Base-by-base conservation (phyloP, 1,140 invertebrate genomes). In the Teleopsis dalmanni region DNA sequence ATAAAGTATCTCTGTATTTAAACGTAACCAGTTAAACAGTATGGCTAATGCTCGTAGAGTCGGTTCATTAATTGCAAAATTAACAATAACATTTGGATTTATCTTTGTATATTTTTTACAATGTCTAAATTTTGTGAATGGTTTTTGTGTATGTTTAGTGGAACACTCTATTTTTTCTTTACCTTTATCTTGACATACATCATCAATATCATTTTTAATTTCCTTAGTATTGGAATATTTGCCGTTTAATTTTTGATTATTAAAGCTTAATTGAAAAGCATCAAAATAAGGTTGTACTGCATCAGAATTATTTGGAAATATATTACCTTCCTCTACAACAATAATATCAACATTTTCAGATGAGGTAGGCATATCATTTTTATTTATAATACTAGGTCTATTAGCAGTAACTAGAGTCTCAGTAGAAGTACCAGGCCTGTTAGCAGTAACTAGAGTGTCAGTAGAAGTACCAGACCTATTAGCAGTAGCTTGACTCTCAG, bases 21-120 rank as follows among this genome's bases (percentile, higher is more conserved):
- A 74, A 42, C 62, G 72, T 10, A 85, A 58, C 82, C 82, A 84
- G 58, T 84, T 81, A 50, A 76, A 81, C n/a, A 81, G 77, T 31
- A 83, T 71, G 70, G 83, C 81, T 8, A 83, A 73, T 3, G 77
- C 75, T 9, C 71, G 60, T 1, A 84, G 64, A 18, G 77, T 72
- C 5, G 73, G 71, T 56, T 78, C 76, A 38, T 73, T 72, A 18
- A 64, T 56, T 27, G 75, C 57, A 21, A 76, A 75, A 23, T 73
- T 70, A n/a, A 81, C 57, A 16, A 79, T 67, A 27, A 75, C 72
- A 48, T 73, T 75, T 0, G 69, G 59, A 52, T 75, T 71, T 46
- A 76, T 73, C 44, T 68, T 63, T 0, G 60, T 68, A 51, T 59
- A 72, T 52, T 72, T 69, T 65, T 60, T 66, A 55, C 67, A 73